Base-by-base conservation (phyloP, 2,888 invertebrate species). In the Drosophila austrosaltans region DNA sequence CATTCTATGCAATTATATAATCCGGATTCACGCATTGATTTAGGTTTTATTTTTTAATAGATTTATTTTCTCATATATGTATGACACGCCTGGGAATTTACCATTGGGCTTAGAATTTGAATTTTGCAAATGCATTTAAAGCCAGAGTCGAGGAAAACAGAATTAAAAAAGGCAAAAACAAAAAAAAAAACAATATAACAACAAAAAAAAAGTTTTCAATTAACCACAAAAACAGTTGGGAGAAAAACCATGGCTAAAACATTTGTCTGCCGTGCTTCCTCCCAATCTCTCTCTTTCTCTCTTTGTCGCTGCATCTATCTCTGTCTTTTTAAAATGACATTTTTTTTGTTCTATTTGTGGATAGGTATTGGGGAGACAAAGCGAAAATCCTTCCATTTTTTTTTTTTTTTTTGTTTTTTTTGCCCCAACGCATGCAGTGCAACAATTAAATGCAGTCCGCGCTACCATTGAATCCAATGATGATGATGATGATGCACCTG, bases 361-460 rank as follows among this genome's bases (percentile, higher is more conserved):
- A 5, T 59, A 61, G 61, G 59, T 71, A 69, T 32, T 39, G 69
- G 20, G 56, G 65, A 56, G 53, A 63, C 66, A 71, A 68, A 75
- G 74, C 66, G 60, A 36, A 82, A 74, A 82, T 68, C 77, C 77
- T 86, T 85, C n/a, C 20, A 87, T 87, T 83, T 88, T 76, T 12
- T n/a, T n/a, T 28, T 30, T 5, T 5, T 30, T 28, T 2, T 28
- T 28, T 28, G 3, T 30, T 30, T 30, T 3, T 30, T 5, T 30
- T 30, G 5, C 5, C 28, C 25, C 48, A n/a, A 22, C 70, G 62
- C 69, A 53, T 60, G 53, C 75, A 73, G 75, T 72, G 66, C 79
- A 86, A 86, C 87, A 85, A 88, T 88, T 85, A 85, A 85, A 86
- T 85, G 75, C 82, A 69, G 68, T 78, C 75, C 48, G 22, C 48